Evolutionary conservation across 1,140 invertebrate genomes (phyloP).

Genomic region (Cherax quadricarinatus): DNA sequence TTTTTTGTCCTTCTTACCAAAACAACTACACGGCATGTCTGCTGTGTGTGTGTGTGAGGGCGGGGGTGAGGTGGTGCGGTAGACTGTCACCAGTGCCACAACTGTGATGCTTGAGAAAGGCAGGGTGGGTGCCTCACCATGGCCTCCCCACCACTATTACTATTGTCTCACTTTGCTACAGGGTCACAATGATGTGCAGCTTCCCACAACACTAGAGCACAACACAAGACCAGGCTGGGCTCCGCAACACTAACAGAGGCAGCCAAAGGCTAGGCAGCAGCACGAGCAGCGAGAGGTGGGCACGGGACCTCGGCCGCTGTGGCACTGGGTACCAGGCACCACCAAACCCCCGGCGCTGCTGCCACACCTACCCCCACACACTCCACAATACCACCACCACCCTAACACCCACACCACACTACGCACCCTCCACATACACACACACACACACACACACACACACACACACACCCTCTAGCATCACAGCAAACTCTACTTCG

Average conservation of each 20-base stretch:
- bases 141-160: constrained; percentile 35
- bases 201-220: not conserved
- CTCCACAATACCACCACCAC: not conserved
- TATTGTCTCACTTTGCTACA: not conserved
- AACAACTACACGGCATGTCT: constrained; percentile 60
- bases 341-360: constrained; percentile 48
- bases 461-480: not conserved
- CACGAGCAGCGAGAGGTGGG: constrained; percentile 31
- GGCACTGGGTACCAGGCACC: constrained; percentile 61
- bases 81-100: constrained; percentile 27
- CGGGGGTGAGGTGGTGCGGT: not conserved
- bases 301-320: constrained; percentile 54
- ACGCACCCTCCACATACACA: not conserved
- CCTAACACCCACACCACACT: not conserved
- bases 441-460: constrained; percentile 23
- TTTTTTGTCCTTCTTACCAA: constrained; percentile 61
- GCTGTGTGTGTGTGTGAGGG: not conserved
- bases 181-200: not conserved
- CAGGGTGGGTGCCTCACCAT: constrained; percentile 32
- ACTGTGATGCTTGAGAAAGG: not conserved
- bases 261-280: not conserved
- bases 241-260: not conserved
- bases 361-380: constrained; percentile 41
- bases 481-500: too few species aligned
- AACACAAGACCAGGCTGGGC: not conserved